Base-by-base conservation (phyloP, 2,888 invertebrate species). In the Lypha dubia region DNA sequence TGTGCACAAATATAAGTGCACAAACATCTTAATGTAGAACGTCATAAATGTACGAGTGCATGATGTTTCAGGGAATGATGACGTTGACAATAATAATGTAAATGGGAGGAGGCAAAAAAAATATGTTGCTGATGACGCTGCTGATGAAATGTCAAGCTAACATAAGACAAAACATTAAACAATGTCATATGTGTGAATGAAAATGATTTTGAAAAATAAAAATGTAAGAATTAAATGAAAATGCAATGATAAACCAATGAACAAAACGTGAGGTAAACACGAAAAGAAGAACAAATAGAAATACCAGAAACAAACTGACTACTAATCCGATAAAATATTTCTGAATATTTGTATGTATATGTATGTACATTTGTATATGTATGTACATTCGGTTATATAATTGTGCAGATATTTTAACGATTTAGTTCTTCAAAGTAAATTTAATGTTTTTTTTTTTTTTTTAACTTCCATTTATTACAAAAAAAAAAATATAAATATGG, bases 71-170 rank as follows among this genome's bases (percentile, higher is more conserved):
- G 51, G 32, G 28, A 49, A 70, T 28, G 15, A 62, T 60, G 74
- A 41, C n/a, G 63, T 24, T 56, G 65, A 65, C 46, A 73, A 70
- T 41, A 49, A 79, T 65, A 65, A 65, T 73, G 41, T 22, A 65
- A 32, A 41, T 71, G 44, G 28, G n/a, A n/a, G n/a, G n/a, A n/a
- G n/a, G n/a, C n/a, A n/a, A 65, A 56, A 65, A 73, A 24, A 17
- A 35, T 20, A n/a, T 53, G 35, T 60, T 70, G 44, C 28, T 74
- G 63, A 11, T 77, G 44, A 56, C 67, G 58, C 67, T 58, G 65
- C 24, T 84, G 84, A 84, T 73, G 81, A 84, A 81, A 81, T 81
- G 81, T 84, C 84, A 84, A 56, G 53, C 68, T 63, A 32, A 74
- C 53, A 77, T 56, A 81, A 70, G 51, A 70, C 63, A 51, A 75